A percentile compares a stretch with the other conserved stretches of the same genome.
Conservation (phyloP, 2,888 invertebrate species). For the Eupithecia abbreviata region DNA sequence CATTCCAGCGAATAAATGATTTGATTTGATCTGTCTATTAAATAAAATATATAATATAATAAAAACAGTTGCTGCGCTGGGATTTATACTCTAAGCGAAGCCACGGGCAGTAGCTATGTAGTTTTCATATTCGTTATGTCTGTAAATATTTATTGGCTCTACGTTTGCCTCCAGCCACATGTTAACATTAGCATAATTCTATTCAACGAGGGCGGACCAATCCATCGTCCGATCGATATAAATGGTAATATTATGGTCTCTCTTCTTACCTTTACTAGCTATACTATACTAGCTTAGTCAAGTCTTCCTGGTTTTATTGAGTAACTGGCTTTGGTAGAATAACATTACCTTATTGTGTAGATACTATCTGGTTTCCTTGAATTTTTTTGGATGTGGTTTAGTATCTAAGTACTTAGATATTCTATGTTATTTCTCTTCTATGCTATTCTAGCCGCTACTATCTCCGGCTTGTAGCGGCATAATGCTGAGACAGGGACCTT, state of each 20-base stretch:
- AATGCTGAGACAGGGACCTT: too few species aligned
- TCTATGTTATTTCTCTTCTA: too few species aligned
- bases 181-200: conserved; percentile 10
- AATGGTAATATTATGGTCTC: conserved; percentile 11
- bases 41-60: too few species aligned
- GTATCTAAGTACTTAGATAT: too few species aligned
- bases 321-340: background rate
- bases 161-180: conserved; percentile 1
- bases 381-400: too few species aligned
- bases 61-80: too few species aligned
- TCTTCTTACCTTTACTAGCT: background rate
- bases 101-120: background rate
- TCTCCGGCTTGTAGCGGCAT: too few species aligned
- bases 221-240: conserved; percentile 35
- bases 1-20: too few species aligned
- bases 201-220: conserved; percentile 36
- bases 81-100: background rate
- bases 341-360: background rate
- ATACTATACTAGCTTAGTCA: background rate
- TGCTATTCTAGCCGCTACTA: too few species aligned
- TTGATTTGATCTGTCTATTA: too few species aligned
- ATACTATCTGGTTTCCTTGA: too few species aligned
- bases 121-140: conserved; percentile 3
- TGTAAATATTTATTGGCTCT: conserved; percentile 33
- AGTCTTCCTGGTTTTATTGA: background rate